Conservation (phyloP, 1,140 invertebrate species). For the Pachyrhynchus sulphureomaculatus region DNA sequence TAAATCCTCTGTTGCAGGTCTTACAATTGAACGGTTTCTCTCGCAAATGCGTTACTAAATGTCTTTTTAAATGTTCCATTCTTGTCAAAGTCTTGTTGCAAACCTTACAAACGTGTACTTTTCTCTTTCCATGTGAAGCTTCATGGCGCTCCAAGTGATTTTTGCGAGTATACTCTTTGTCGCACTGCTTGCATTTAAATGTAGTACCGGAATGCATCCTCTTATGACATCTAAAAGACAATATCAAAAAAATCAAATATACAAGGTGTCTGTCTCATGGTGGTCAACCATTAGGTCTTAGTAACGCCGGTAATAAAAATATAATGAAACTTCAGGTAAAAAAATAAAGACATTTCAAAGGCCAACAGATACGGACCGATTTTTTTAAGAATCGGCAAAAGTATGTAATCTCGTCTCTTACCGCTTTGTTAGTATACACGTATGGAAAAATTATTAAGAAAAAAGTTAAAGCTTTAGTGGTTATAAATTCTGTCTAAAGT, state of each 20-base stretch:
- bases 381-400: no score
- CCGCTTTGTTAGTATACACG: no score
- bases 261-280: background rate
- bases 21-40: conserved; percentile 57
- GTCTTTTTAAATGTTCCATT: conserved; percentile 48
- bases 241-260: background rate
- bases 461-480: no score
- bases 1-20: conserved; percentile 56
- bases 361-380: no score
- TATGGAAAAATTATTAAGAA: no score
- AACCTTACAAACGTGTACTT: conserved; percentile 48
- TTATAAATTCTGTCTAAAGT: no score
- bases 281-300: no score
- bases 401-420: no score
- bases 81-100: conserved; percentile 49
- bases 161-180: conserved; percentile 45
- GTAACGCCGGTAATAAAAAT: no score
- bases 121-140: conserved; percentile 42
- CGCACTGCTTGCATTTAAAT: conserved; percentile 48
- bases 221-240: conserved; percentile 41
- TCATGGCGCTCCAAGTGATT: conserved; percentile 47
- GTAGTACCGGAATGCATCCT: conserved; percentile 40
- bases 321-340: no score
- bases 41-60: conserved; percentile 47
- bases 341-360: no score